Percentiles rank a stretch among this genome's conserved stretches.
These are phyloP conservation scores for Aspidapion aeneum DNA, from an alignment of 2,888 invertebrate species.

Conservation along the genomic window DNA sequence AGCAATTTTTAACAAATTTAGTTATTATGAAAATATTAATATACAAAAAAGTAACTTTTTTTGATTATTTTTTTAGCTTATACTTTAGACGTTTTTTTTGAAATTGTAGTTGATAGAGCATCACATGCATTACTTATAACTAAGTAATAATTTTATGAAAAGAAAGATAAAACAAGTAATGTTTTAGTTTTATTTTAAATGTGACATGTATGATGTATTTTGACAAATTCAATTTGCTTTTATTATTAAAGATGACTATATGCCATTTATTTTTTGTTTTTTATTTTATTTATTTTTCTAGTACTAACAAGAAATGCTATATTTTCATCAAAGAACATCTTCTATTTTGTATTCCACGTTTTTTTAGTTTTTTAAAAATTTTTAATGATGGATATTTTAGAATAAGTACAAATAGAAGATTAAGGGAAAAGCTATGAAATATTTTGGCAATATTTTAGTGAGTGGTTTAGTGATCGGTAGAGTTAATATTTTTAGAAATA, in stretches of 20 bases:
- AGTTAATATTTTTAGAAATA: slow-evolving; percentile 23
- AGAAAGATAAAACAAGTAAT: not conserved
- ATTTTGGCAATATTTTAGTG: slow-evolving; percentile 24
- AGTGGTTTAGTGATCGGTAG: slow-evolving; percentile 16
- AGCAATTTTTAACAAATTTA: slow-evolving; percentile 7
- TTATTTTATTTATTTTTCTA: too few species aligned
- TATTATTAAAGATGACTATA: not conserved
- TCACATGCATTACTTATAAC: slow-evolving; percentile 2
- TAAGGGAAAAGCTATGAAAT: too few species aligned
- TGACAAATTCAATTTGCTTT: not conserved
- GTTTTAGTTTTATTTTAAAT: not conserved
- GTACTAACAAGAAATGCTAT: too few species aligned
- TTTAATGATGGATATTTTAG: too few species aligned
- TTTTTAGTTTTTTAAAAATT: too few species aligned
- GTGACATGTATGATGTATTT: not conserved
- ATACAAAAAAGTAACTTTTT: not conserved
- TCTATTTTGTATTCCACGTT: too few species aligned
- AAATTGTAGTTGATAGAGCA: not conserved
- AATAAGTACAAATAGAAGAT: too few species aligned
- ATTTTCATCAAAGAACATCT: too few species aligned
- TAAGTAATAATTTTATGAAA: not conserved
- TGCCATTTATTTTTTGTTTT: not conserved
- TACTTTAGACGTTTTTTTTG: slow-evolving; percentile 6
- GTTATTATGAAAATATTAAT: slow-evolving; percentile 1
- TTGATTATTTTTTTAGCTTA: not conserved